Evolutionary conservation across 2,888 invertebrate genomes (phyloP).

Genomic region (Ennomos fuscantarius): DNA sequence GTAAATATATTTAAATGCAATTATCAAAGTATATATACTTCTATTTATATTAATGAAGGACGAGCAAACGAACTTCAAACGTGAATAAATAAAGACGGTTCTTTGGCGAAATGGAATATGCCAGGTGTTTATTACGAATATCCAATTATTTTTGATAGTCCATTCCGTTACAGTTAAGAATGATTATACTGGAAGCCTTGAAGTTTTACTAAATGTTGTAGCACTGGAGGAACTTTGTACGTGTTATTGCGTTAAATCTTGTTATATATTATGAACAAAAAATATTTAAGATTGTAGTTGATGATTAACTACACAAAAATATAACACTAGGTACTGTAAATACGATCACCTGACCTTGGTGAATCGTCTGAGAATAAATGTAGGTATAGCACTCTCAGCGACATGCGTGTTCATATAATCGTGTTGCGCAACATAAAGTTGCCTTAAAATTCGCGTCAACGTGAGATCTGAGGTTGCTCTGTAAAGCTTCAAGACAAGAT

Average conservation of each 20-base stretch:
- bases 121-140: conserved; percentile 37
- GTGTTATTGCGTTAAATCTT: too few species aligned
- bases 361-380: conserved; percentile 27
- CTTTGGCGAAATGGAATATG: conserved; percentile 38
- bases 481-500: too few species aligned
- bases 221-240: background rate
- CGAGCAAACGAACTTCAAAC: conserved; percentile 29
- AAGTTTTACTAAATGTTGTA: background rate
- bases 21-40: conserved; percentile 4
- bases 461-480: background rate
- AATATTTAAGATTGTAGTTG: too few species aligned
- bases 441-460: background rate
- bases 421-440: conserved; percentile 21
- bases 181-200: conserved; percentile 13
- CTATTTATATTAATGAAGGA: conserved; percentile 13
- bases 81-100: conserved; percentile 17
- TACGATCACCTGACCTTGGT: conserved; percentile 20
- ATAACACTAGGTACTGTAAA: conserved; percentile 5
- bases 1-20: background rate
- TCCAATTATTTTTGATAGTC: conserved; percentile 39
- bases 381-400: conserved; percentile 10
- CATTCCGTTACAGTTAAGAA: conserved; percentile 13
- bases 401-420: conserved; percentile 2
- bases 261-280: too few species aligned
- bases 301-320: background rate